Evolutionary conservation across 2,797 vertebrate species (phyloP), one percentile per base, ranked within the genome.

Genomic region (Neosilurus mollespiculum): DNA sequence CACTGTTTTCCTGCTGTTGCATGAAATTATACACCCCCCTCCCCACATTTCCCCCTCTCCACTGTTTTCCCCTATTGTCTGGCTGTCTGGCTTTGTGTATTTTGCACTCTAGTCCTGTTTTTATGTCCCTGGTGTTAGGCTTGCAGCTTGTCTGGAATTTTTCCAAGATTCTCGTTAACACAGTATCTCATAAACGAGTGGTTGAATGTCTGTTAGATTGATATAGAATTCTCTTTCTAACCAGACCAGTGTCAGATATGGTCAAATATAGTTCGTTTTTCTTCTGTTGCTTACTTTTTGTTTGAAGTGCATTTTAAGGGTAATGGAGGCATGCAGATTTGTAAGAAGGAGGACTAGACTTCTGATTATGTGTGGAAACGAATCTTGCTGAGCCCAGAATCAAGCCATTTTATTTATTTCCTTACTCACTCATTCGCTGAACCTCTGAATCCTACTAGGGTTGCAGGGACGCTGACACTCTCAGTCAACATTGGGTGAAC

Each of bases 1-100:
- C 89, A 93, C 91, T 82, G 73, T 76, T 86, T 89, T 87, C 87
- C 89, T 90, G 88, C 89, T 85, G 77, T 88, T 78, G 84, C 83
- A 92, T 92, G 88, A 90, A 92, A 90, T 84, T 87, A 71, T 53
- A 9, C 61, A 58, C 4, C 11, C 58, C 2, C 7, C 18, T 26
- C 9, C 58, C 58, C 61, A 22, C 9, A 56, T 34, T 56, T 73
- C n/a, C 88, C 49, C 70, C 49, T 54, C 15, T 20, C 34, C 26
- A 58, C 56, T 54, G 6, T 89, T 88, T 78, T 81, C 51, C 64
- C 88, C 81, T 86, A 70, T 88, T 83, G 88, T 84, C 85, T 53
- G 12, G 53, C 11, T 9, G 34, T 73, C 59, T 72, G 81, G 89
- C 90, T 88, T 88, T 90, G 90, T 88, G 67, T 78, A 37, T 64